These are phyloP conservation scores for Ctenodactylus gundi DNA, from an alignment of 2,113 vertebrate genomes.

Conservation along the genomic window DNA sequence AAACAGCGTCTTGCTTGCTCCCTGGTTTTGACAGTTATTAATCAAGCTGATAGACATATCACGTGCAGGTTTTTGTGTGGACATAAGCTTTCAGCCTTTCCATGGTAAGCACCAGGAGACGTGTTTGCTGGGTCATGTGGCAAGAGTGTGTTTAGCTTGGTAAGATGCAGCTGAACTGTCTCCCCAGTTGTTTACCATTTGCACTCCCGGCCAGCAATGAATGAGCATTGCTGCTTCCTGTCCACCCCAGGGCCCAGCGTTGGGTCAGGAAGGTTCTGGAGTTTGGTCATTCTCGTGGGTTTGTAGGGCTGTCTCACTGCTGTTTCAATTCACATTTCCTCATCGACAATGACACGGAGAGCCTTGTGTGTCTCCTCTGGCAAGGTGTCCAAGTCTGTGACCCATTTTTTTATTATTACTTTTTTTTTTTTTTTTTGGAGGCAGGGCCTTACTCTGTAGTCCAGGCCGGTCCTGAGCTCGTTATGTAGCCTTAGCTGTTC, in stretches of 20 bases:
- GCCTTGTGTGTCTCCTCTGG: neutral
- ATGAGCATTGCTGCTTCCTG: neutral
- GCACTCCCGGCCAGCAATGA: neutral
- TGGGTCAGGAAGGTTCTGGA: neutral
- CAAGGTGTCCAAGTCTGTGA: neutral
- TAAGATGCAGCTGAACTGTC: neutral
- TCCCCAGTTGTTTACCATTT: neutral
- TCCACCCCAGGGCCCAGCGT: neutral
- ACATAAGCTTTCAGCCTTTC: neutral
- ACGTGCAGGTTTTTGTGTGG: neutral
- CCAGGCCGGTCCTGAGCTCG: too few species aligned
- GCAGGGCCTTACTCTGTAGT: too few species aligned
- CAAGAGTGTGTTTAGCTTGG: neutral
- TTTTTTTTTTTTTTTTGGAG: neutral
- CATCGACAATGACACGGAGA: neutral
- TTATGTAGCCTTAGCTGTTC: too few species aligned
- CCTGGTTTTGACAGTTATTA: neutral
- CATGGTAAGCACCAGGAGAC: neutral
- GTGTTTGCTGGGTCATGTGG: neutral
- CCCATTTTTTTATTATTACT: neutral
- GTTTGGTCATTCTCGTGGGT: neutral
- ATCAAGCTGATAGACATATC: neutral
- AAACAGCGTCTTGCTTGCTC: neutral
- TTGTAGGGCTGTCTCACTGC: too few species aligned
- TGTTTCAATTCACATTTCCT: neutral